phyloP scores from a whole-genome alignment of 1,140 invertebrate genomes.

The Mylabris phalerata region DNA sequence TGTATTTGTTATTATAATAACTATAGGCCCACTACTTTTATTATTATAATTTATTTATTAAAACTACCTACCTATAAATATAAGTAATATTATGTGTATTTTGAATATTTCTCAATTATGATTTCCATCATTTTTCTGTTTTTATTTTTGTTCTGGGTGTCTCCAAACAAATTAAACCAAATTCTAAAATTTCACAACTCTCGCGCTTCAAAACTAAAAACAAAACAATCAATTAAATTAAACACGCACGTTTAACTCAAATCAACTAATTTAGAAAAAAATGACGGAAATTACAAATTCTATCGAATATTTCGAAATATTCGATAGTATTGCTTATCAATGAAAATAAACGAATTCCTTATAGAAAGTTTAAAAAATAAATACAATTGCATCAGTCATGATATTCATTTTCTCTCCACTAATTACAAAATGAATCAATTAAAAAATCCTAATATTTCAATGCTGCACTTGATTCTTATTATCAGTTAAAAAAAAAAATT shows the following conservation, averaged over 20 bases:
- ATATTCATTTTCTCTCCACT: conserved; percentile 2
- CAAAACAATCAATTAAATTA: too few relatives aligned
- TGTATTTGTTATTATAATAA: conserved; percentile 13
- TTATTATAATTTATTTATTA: conserved; percentile 28
- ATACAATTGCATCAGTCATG: conserved; percentile 13
- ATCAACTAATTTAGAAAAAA: neutral
- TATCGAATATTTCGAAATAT: too few relatives aligned
- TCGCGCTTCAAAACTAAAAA: too few relatives aligned
- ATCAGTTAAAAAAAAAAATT: too few relatives aligned
- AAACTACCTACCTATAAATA: conserved; percentile 29
- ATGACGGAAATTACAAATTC: too few relatives aligned
- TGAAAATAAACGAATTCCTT: too few relatives aligned
- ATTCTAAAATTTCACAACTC: too few relatives aligned
- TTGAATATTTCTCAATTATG: conserved; percentile 1
- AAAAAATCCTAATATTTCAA: neutral
- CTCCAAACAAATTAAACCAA: too few relatives aligned
- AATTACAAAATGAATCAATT: neutral
- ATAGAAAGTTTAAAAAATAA: conserved; percentile 8
- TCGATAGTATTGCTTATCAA: too few relatives aligned
- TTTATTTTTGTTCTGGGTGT: too few relatives aligned
- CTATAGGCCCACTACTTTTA: conserved; percentile 34
- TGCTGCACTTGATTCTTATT: conserved; percentile 7
- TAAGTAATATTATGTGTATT: conserved; percentile 22
- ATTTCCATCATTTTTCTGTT: too few relatives aligned
- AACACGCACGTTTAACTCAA: neutral